phyloP scores from a whole-genome alignment of 2,888 invertebrate genomes.

The Diarsia rubi region DNA sequence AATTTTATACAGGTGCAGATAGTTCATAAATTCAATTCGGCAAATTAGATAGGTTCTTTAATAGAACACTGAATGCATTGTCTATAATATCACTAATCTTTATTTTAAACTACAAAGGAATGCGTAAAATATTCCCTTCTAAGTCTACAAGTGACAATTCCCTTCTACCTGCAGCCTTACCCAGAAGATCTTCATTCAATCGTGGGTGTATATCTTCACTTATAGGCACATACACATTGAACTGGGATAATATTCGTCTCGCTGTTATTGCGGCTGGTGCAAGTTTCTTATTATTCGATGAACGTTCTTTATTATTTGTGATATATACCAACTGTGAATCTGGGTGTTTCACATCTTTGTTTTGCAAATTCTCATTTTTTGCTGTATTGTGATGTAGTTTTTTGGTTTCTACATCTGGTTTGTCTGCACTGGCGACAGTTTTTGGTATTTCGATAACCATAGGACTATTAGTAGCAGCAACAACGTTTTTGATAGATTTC shows the following conservation, averaged over 20 bases:
- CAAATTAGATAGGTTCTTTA: neutral
- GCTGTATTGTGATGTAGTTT: neutral
- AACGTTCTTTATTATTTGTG: neutral
- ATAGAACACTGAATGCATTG: neutral
- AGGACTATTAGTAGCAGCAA: constrained; percentile 5
- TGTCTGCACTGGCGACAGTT: neutral
- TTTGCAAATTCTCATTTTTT: constrained; percentile 1
- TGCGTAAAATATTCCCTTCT: constrained; percentile 31
- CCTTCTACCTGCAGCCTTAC: constrained; percentile 33
- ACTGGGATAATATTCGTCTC: constrained; percentile 11
- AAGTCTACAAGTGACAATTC: constrained; percentile 45
- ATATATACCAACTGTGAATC: neutral
- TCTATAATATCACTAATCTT: too few species aligned
- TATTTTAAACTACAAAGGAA: constrained; percentile 17
- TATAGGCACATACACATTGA: constrained; percentile 53
- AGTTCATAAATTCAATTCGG: neutral
- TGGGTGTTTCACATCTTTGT: neutral
- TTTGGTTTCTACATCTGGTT: neutral
- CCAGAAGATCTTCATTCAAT: neutral
- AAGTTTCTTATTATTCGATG: neutral
- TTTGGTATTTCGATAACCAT: neutral
- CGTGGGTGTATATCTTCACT: constrained; percentile 52
- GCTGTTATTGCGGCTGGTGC: constrained; percentile 9
- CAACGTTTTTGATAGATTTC: neutral
- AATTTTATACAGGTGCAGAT: neutral